Conservation (phyloP, 2,797 vertebrate genomes). For the Danionella dracula region DNA sequence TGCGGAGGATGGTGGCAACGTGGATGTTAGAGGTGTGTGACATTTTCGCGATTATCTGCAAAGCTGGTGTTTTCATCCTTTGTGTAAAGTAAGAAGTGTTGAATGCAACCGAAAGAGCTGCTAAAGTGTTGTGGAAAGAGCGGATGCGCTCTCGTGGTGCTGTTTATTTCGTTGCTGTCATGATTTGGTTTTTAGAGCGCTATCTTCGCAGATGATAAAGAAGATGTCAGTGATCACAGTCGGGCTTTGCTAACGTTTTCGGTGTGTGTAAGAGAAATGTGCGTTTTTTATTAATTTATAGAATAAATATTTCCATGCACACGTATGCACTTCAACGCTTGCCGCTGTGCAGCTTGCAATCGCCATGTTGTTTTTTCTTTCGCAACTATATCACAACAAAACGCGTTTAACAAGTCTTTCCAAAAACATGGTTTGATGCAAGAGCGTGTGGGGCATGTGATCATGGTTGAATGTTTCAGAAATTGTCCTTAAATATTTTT, state of each 20-base stretch:
- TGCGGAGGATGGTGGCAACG: conserved; percentile 91
- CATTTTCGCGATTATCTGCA: conserved; percentile 54
- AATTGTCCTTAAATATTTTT: conserved; percentile 48
- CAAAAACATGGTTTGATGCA: conserved; percentile 46
- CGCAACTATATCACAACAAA: conserved; percentile 57
- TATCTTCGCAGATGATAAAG: conserved; percentile 29
- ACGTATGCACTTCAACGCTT: conserved; percentile 83
- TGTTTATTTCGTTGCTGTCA: conserved; percentile 44
- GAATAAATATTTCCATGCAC: conserved; percentile 77
- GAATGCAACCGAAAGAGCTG: conserved; percentile 5
- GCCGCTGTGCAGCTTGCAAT: conserved; percentile 55
- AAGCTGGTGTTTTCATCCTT: conserved; percentile 22
- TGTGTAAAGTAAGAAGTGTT: conserved; percentile 30
- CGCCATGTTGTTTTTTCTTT: conserved; percentile 87
- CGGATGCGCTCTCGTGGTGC: conserved; percentile 40
- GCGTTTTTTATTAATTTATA: conserved; percentile 61
- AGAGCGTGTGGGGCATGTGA: conserved; percentile 34
- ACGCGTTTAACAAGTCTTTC: conserved; percentile 58
- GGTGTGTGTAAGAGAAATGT: conserved; percentile 22
- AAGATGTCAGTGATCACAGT: conserved; percentile 17
- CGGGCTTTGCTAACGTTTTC: background rate
- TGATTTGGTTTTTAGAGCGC: conserved; percentile 50
- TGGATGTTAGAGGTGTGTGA: conserved; percentile 95
- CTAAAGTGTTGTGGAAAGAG: conserved; percentile 35
- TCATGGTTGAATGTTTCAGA: conserved; percentile 2